These are phyloP conservation scores for Amphimallon solstitiale DNA, from an alignment of 2,888 invertebrate species.

Conservation along the genomic window DNA sequence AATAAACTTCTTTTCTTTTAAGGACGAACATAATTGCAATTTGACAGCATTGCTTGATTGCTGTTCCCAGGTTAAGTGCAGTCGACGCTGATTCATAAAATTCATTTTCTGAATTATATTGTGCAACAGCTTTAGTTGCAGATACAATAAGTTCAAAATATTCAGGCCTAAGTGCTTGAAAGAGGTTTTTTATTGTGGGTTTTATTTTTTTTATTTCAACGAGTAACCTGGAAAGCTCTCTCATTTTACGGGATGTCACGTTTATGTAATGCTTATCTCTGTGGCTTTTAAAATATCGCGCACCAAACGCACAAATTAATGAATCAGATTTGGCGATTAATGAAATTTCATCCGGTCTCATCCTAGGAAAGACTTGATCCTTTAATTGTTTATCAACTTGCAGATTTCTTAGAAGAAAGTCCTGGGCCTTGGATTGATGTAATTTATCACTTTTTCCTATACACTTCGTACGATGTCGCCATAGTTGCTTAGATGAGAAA, in stretches of 20 bases:
- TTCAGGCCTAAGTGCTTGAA: slow-evolving; percentile 40
- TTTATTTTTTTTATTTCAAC: slow-evolving; percentile 41
- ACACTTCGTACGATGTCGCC: slow-evolving; percentile 36
- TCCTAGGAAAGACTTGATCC: slow-evolving; percentile 40
- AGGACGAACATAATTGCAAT: slow-evolving; percentile 41
- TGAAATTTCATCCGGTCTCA: slow-evolving; percentile 42
- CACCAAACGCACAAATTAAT: slow-evolving; percentile 44
- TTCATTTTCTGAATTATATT: slow-evolving; percentile 44
- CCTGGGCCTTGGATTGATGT: too few species aligned
- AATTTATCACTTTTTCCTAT: neutral
- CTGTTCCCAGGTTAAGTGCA: slow-evolving; percentile 46
- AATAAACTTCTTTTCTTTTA: slow-evolving; percentile 41
- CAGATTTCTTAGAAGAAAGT: too few species aligned
- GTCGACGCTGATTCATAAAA: slow-evolving; percentile 43
- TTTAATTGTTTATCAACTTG: too few species aligned
- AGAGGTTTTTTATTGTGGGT: slow-evolving; percentile 39
- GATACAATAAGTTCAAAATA: slow-evolving; percentile 42
- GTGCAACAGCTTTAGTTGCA: slow-evolving; percentile 42
- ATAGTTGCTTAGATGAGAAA: too few species aligned
- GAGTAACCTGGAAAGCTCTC: slow-evolving; percentile 39
- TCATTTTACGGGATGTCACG: slow-evolving; percentile 42
- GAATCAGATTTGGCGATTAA: slow-evolving; percentile 41
- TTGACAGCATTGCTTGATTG: too few species aligned
- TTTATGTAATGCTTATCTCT: too few species aligned
- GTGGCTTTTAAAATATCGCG: slow-evolving; percentile 44